These are phyloP conservation scores for Drosophila aldrichi DNA, from an alignment of 2,888 invertebrate species.

Conservation along the genomic window DNA sequence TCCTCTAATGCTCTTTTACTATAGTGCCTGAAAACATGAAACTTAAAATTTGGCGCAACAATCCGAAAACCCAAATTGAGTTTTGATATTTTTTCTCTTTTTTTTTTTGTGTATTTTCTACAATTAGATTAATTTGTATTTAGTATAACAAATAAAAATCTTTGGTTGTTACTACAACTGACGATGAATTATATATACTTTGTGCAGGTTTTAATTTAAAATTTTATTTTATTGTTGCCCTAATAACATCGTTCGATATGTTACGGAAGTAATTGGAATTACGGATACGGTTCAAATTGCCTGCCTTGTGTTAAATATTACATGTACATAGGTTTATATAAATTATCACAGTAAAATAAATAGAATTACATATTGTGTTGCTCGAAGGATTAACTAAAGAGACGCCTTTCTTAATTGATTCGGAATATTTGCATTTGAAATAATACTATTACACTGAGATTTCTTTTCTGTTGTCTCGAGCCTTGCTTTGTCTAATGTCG, in stretches of 20 bases:
- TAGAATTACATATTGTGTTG: slow-evolving; percentile 59
- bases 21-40: slow-evolving; percentile 52
- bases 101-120: slow-evolving; percentile 19
- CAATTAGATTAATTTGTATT: slow-evolving; percentile 30
- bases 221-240: slow-evolving; percentile 20
- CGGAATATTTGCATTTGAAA: slow-evolving; percentile 24
- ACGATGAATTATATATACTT: slow-evolving; percentile 47
- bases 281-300: slow-evolving; percentile 17
- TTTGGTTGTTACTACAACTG: slow-evolving; percentile 81
- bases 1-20: slow-evolving; percentile 13
- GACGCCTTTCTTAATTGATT: slow-evolving; percentile 21
- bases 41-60: slow-evolving; percentile 73
- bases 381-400: slow-evolving; percentile 40
- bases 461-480: slow-evolving; percentile 9
- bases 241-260: slow-evolving; percentile 13
- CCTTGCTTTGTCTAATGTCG: slow-evolving; percentile 9
- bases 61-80: slow-evolving; percentile 51
- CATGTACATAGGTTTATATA: slow-evolving; percentile 53
- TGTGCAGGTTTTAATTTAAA: slow-evolving; percentile 40
- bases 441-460: slow-evolving; percentile 59
- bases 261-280: slow-evolving; percentile 36
- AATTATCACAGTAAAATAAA: slow-evolving; percentile 83
- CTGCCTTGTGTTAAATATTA: slow-evolving; percentile 33
- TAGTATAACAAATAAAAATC: slow-evolving; percentile 61
- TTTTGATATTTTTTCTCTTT: background rate